Percentiles rank a stretch among this genome's conserved stretches.
phyloP scores from a whole-genome alignment of 1,140 invertebrate genomes.

The Calosoma granatense region DNA sequence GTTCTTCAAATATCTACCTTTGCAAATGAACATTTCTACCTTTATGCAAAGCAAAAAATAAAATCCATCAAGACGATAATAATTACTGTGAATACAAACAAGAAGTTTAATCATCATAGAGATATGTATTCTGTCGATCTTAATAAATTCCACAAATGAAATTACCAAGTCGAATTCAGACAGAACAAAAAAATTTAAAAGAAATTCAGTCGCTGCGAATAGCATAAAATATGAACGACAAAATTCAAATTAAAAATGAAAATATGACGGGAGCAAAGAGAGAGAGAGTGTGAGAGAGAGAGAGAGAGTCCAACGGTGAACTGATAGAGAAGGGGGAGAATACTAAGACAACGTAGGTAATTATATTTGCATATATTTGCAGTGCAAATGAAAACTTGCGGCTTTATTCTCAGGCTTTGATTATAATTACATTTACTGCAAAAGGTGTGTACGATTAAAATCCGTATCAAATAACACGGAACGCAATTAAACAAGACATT shows the following conservation, averaged over 20 bases:
- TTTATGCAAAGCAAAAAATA: too few relatives aligned
- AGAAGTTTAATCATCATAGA: not conserved
- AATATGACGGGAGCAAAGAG: not conserved
- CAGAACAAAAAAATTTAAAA: not conserved
- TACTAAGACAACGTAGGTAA: not conserved
- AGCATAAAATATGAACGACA: not conserved
- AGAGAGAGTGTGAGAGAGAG: not conserved
- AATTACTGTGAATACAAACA: not conserved
- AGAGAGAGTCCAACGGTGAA: too few relatives aligned
- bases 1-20: too few relatives aligned
- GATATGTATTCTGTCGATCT: too few relatives aligned
- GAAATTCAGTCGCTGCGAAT: not conserved
- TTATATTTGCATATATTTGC: conserved; percentile 9
- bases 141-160: too few relatives aligned
- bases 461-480: conserved; percentile 6
- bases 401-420: conserved; percentile 5
- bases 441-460: conserved; percentile 5
- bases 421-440: conserved; percentile 5
- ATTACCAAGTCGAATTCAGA: not conserved
- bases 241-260: not conserved
- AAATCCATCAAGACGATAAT: too few relatives aligned
- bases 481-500: not conserved
- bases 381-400: conserved; percentile 6
- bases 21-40: too few relatives aligned
- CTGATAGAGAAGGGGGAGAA: not conserved